Percentiles rank a stretch among this genome's conserved stretches.
Evolutionary conservation across 53 echinoderm and acorn worm species (phyloP).

Genomic region (Echinarachnius parma): DNA sequence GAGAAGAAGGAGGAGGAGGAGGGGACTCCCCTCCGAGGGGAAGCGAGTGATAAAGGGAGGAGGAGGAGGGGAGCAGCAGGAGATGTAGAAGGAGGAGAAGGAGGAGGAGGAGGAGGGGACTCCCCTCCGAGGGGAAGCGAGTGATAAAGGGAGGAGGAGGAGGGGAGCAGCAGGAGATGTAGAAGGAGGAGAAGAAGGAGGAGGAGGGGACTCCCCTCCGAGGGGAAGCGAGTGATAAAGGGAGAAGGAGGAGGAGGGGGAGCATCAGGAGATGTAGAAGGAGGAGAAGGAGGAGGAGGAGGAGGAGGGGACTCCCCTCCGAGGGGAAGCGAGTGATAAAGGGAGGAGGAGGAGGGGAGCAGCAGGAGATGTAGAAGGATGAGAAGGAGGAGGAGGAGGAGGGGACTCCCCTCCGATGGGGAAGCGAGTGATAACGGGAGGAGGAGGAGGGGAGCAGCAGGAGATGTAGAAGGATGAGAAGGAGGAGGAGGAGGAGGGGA

Average conservation of each 20-base stretch:
- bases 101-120: too few species aligned
- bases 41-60: too few species aligned
- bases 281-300: neutral
- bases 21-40: too few species aligned
- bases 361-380: neutral
- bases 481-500: too few species aligned
- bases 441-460: too few species aligned
- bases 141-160: neutral
- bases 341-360: neutral
- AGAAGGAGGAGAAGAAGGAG: neutral
- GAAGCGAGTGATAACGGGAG: too few species aligned
- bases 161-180: neutral
- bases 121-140: too few species aligned
- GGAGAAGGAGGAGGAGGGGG: neutral
- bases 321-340: neutral
- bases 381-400: too few species aligned
- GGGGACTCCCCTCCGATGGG: too few species aligned
- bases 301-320: neutral
- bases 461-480: too few species aligned
- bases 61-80: neutral
- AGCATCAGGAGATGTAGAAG: neutral
- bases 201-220: too few species aligned
- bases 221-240: neutral
- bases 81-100: neutral
- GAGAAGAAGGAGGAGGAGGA: neutral